Base-by-base conservation (phyloP, 1,140 invertebrate species). In the Brachionus asplanchnoidis region DNA sequence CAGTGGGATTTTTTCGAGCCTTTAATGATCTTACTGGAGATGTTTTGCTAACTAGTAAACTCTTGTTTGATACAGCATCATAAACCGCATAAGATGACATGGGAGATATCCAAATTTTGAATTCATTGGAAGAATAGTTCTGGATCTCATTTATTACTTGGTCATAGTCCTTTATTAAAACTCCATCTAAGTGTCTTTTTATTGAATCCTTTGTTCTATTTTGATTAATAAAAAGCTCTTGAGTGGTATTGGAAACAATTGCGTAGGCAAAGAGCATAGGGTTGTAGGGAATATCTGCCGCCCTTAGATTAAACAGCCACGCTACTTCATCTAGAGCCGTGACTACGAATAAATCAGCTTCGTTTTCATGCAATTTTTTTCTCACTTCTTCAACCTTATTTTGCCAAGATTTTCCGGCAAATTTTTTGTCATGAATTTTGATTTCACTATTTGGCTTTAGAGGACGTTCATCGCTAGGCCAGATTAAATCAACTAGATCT, bases 181-280 rank as follows among this genome's bases (percentile, higher is more conserved):
- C 53, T n/a, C 79, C 79, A 14, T 60, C 56, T n/a, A 82, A 68
- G 17, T 82, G 42, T 6, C 1, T 14, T 28, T 28, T 82, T 12
- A 82, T 20, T 6, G n/a, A 8, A 40, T 23, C 8, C 0, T 82
- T 17, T 5, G 12, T n/a, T 20, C 79, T 36, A 28, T 12, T n/a
- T 20, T 17, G 1, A n/a, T 40, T 12, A 20, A 82, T 60, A 23
- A 65, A 82, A 42, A 56, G 3, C 14, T 84, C 20, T 32, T 26
- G 14, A 20, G 8, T 36, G 5, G 12, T 42, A 40, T 82, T 82
- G 2, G 23, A 68, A 26, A 99, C 88, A 78, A 96, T 92, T 1
- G 94, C 91, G 88, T 96, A 98, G 0, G 95, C 92, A 88, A 97
- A 98, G 89, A 99, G 98, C 0, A 99, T 94, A 0, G 97, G 97